Conservation (phyloP, 2,888 invertebrate genomes). For the Trypoxylon attenuatum region DNA sequence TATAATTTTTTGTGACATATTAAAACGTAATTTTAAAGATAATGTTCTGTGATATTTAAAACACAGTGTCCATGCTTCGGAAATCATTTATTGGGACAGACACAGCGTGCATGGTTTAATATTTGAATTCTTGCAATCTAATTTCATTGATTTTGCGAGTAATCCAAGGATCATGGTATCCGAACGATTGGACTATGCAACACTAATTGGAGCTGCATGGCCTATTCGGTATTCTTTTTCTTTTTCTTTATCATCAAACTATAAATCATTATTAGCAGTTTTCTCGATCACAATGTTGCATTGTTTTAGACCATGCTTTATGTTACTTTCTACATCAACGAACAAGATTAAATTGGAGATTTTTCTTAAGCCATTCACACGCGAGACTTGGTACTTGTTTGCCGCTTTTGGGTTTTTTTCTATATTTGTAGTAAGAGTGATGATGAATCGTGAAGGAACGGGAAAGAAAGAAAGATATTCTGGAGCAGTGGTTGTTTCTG, state of each 20-base stretch:
- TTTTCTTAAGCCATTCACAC: slow-evolving; percentile 57
- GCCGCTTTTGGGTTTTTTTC: slow-evolving; percentile 38
- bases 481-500: slow-evolving; percentile 47
- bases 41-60: background rate
- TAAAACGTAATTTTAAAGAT: no score
- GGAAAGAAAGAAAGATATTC: slow-evolving; percentile 46
- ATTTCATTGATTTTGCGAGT: slow-evolving; percentile 49
- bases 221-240: slow-evolving; percentile 55
- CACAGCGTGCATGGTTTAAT: slow-evolving; percentile 53
- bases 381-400: slow-evolving; percentile 51
- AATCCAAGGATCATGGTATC: slow-evolving; percentile 52
- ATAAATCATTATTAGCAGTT: background rate
- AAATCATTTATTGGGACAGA: slow-evolving; percentile 51
- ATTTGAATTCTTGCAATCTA: slow-evolving; percentile 47
- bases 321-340: slow-evolving; percentile 56
- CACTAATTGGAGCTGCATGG: slow-evolving; percentile 51
- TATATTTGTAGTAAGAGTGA: slow-evolving; percentile 42
- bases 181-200: slow-evolving; percentile 41
- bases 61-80: slow-evolving; percentile 47
- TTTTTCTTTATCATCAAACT: no score
- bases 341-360: slow-evolving; percentile 57
- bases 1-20: slow-evolving; percentile 26
- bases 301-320: slow-evolving; percentile 57
- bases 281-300: background rate
- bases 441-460: slow-evolving; percentile 42